Evolutionary conservation across 2,888 invertebrate genomes (phyloP).

Genomic region (Epiblema foenella): DNA sequence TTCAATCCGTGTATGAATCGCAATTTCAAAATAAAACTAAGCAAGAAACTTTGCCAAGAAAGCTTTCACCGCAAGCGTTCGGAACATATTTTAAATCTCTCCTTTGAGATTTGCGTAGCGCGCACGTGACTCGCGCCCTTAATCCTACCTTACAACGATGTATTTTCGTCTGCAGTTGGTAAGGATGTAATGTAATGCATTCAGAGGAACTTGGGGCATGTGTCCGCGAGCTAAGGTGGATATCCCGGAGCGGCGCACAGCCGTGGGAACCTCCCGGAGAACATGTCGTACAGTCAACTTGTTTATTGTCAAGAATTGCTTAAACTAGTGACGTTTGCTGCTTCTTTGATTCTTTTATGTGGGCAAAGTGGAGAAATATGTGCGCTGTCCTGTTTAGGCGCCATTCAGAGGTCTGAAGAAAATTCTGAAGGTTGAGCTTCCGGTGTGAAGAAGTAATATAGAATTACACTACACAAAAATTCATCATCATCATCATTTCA

Average conservation of each 20-base stretch:
- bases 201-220: conserved; percentile 55
- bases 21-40: conserved; percentile 77
- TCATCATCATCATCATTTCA: too few relatives aligned
- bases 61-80: conserved; percentile 77
- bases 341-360: conserved; percentile 42
- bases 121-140: conserved; percentile 54
- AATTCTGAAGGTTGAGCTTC: too few relatives aligned
- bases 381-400: too few relatives aligned
- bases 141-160: conserved; percentile 27
- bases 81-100: conserved; percentile 76
- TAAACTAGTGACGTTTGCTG: conserved; percentile 50
- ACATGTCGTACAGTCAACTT: conserved; percentile 65
- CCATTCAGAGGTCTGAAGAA: too few relatives aligned
- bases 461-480: too few relatives aligned
- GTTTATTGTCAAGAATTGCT: conserved; percentile 70
- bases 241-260: conserved; percentile 60
- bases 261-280: conserved; percentile 60
- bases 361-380: conserved; percentile 9
- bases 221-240: conserved; percentile 49
- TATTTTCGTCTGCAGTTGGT: conserved; percentile 24
- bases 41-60: conserved; percentile 75
- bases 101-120: conserved; percentile 64
- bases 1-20: conserved; percentile 69
- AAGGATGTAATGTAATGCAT: conserved; percentile 50
- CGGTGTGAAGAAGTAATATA: too few relatives aligned